Evolutionary conservation across 2,888 invertebrate genomes (phyloP), one percentile per base, ranked within the genome.

Genomic region (Apoda limacodes): DNA sequence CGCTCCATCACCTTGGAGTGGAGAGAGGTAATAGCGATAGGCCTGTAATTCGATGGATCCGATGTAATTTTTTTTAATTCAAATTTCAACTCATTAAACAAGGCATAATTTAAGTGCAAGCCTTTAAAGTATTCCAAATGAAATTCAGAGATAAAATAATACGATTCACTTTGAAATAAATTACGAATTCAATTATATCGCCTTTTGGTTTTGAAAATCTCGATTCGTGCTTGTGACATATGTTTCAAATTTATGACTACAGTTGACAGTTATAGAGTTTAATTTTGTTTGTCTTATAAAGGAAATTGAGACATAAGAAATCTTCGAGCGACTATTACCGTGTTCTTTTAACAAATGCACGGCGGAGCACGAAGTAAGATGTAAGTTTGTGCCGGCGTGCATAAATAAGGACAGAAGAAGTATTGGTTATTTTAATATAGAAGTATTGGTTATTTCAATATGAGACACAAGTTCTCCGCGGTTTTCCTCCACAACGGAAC

Each of bases 241-340:
- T 19, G 49, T 45, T 45, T 37, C 32, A 22, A 64, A 60, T 52
- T 42, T 52, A 37, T 38, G 39, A 45, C 41, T 43, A 48, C 48
- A 15, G 1, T 0, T 0, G 1, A 6, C 13, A 2, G 1, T 0
- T 1, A 28, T 60, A 67, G 45, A 48, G 64, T 61, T 42, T 32
- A 45, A 32, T 50, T 52, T 58, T 2, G 31, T 29, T 47, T 52
- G 50, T 27, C 34, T 26, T 30, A 2, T 7, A 11, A 25, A 40
- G 49, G 62, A 71, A 72, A 80, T 80, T 80, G 75, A 80, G 80
- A 78, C 80, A 72, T 80, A 78, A 78, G 78, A 78, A 75, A 74
- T 67, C 67, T 64, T 57, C 51, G 63, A 68, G 66, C 69, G 67
- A 62, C 66, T 72, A 74, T 75, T 71, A 68, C 74, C 69, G 66